Conservation (phyloP, 2,888 invertebrate species). For the Acleris cristana region DNA sequence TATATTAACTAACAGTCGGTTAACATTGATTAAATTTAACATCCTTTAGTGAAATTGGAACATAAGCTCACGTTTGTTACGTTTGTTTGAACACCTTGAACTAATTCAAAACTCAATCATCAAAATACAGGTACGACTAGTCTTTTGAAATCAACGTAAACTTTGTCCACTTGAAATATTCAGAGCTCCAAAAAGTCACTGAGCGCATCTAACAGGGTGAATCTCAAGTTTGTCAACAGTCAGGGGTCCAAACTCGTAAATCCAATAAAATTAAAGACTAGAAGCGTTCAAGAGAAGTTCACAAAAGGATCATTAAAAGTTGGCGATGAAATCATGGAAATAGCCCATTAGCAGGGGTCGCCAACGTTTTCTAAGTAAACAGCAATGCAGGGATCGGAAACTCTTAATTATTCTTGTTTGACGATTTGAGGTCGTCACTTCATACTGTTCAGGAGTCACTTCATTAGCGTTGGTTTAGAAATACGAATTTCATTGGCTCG, state of each 20-base stretch:
- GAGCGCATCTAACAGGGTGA: slow-evolving; percentile 32
- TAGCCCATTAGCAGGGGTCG: slow-evolving; percentile 44
- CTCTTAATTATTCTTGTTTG: slow-evolving; percentile 38
- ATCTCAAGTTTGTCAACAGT: slow-evolving; percentile 36
- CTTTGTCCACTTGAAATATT: slow-evolving; percentile 23
- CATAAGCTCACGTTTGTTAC: too few relatives aligned
- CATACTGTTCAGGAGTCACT: slow-evolving; percentile 25
- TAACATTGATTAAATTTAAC: too few relatives aligned
- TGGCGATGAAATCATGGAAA: slow-evolving; percentile 47
- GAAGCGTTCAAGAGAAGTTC: slow-evolving; percentile 42
- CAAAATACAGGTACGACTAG: background rate
- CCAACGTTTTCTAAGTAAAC: slow-evolving; percentile 39
- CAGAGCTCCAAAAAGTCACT: slow-evolving; percentile 24
- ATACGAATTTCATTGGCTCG: slow-evolving; percentile 25
- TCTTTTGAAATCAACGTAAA: slow-evolving; percentile 11
- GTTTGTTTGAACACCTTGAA: too few relatives aligned
- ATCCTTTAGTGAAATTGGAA: too few relatives aligned
- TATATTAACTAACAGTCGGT: too few relatives aligned
- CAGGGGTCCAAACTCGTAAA: slow-evolving; percentile 42
- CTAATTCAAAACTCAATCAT: too few relatives aligned
- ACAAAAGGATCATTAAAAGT: slow-evolving; percentile 53
- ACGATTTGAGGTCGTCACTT: slow-evolving; percentile 30
- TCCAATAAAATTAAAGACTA: slow-evolving; percentile 47
- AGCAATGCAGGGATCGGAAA: slow-evolving; percentile 31
- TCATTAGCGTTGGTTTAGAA: slow-evolving; percentile 31